These are phyloP conservation scores for Myotis pilosus DNA, from an alignment of 2,797 vertebrate genomes.

Conservation along the genomic window DNA sequence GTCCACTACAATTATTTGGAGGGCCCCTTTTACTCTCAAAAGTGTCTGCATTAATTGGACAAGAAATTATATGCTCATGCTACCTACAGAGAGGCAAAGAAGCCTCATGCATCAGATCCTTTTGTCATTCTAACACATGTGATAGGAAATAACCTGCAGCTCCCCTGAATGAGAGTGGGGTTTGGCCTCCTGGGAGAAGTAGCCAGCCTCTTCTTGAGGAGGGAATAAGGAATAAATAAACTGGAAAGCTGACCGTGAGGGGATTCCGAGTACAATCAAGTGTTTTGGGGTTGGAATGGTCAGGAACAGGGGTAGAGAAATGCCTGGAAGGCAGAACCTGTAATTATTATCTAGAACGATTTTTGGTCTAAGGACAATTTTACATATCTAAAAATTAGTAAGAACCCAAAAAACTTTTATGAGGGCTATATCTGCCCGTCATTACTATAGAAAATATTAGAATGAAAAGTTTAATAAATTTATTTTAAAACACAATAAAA, in stretches of 20 bases:
- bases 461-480: neutral
- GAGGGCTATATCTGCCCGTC: neutral
- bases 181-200: neutral
- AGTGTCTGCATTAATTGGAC: neutral
- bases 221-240: neutral
- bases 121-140: neutral
- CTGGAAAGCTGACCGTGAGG: neutral
- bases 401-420: too few relatives aligned
- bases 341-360: neutral
- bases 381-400: neutral
- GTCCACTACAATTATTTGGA: neutral
- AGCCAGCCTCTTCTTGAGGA: neutral
- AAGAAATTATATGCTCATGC: neutral
- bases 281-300: neutral
- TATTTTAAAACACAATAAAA: neutral
- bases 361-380: neutral
- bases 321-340: neutral
- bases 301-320: neutral
- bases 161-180: neutral
- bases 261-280: neutral
- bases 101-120: neutral
- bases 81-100: neutral
- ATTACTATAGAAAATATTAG: neutral
- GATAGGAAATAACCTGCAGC: neutral
- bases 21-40: neutral